Evolutionary conservation across 1,140 invertebrate genomes (phyloP).

Genomic region (Gryllus bimaculatus): DNA sequence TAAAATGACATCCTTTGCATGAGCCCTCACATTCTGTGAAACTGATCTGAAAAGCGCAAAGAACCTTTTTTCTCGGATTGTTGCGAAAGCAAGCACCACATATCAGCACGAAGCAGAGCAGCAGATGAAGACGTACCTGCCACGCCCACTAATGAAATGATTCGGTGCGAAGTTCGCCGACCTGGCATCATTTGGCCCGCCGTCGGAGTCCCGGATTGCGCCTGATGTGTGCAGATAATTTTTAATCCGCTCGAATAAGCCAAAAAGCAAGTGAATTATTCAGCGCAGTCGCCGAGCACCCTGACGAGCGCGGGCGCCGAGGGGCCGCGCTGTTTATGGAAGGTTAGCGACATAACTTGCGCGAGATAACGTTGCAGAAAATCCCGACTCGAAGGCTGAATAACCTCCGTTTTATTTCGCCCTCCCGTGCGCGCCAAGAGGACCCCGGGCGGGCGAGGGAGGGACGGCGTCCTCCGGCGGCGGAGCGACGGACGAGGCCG

Average conservation of each 20-base stretch:
- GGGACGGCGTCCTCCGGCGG: no score
- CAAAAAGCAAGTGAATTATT: not conserved
- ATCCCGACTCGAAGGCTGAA: not conserved
- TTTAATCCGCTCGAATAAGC: not conserved
- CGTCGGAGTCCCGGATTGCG: not conserved
- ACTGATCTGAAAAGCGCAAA: no score
- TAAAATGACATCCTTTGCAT: no score
- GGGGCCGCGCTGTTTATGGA: not conserved
- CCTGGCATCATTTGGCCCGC: not conserved
- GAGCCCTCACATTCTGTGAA: no score
- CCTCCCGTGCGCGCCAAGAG: not conserved
- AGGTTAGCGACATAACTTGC: constrained; percentile 3
- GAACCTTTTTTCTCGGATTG: no score
- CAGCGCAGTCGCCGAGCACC: not conserved
- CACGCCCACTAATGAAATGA: no score
- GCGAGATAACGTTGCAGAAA: not conserved
- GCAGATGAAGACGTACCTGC: no score
- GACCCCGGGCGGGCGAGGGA: no score
- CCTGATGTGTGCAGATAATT: not conserved
- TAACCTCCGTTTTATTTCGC: not conserved
- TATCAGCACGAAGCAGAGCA: no score
- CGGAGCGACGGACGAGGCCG: not conserved
- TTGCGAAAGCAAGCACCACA: no score
- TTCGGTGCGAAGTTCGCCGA: not conserved
- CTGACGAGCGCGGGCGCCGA: not conserved